Base-by-base conservation (phyloP, 53 echinoderm and acorn worm species). In the Zoroaster sp. region DNA sequence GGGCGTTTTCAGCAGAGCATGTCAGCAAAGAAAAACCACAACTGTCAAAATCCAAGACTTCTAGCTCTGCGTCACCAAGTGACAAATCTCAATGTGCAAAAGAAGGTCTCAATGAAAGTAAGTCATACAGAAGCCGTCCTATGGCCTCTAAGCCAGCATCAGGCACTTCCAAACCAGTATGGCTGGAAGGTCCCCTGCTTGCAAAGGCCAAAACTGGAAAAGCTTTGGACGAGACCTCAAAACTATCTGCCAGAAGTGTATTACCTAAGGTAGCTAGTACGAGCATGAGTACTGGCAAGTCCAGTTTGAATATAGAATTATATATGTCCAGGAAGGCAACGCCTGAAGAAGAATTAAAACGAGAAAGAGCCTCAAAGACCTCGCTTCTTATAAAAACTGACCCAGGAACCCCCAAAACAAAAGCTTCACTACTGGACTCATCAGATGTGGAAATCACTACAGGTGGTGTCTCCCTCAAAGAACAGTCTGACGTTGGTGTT, bases 311-410 rank as follows among this genome's bases (percentile, higher is more conserved):
- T 37, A 85, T 85, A 72, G 85, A 85, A 71, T 42, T 85, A 34
- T 85, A 85, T 49, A 42, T 85, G 70, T 85, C 85, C 71, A 85
- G 85, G 72, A 85, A 85, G 70, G 85, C 85, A 10, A 85, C 85
- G 6, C 85, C 85, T 1, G 85, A 85, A 35, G 65, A 59, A 65
- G 78, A 78, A 14, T n/a, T 49, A 23, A 85, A 49, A 36, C 85
- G 42, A 66, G 81, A 85, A 71, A 69, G 67, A 35, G 70, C 72
- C 12, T 47, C 42, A 2, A 85, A 70, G 32, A 51, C 21, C 38
- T 72, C 85, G 35, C 31, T 71, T 5, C 5, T 46, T 36, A 0
- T 71, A 33, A 71, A 85, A 70, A 43, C 85, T 1, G 65, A 63
- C 39, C 14, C 20, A 37, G 79, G 38, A 17, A 71, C 35, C 34